A percentile compares a stretch with the other conserved stretches of the same genome.
phyloP scores from a whole-genome alignment of 2,797 vertebrate genomes.

The Pantherophis alleghaniensis region DNA sequence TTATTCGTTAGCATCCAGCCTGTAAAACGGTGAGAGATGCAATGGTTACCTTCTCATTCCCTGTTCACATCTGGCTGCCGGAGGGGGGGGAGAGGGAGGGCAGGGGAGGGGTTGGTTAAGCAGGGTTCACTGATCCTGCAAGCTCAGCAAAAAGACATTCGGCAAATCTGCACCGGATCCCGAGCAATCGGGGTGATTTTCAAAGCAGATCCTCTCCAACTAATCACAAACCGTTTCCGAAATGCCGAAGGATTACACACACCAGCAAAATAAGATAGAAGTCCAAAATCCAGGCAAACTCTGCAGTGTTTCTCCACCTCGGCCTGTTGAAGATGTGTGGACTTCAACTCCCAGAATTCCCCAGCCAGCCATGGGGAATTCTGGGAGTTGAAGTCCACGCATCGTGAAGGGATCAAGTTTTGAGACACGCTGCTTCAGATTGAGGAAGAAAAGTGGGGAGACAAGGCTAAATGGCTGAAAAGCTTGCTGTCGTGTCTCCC shows the following conservation, averaged over 20 bases:
- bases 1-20: constrained; percentile 48
- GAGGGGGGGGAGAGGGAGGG: rapidly evolving
- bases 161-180: background rate
- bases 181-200: background rate
- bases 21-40: constrained; percentile 39
- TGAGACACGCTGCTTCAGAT: background rate
- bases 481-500: background rate
- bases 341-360: background rate
- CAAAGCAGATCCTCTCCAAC: background rate
- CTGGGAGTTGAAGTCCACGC: background rate
- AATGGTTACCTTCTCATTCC: background rate
- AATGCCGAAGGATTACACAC: background rate
- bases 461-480: background rate
- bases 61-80: background rate
- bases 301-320: background rate
- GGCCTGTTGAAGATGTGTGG: rapidly evolving
- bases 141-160: background rate
- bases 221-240: background rate
- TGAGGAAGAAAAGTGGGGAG: too few species aligned
- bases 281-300: background rate
- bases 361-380: background rate
- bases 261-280: background rate
- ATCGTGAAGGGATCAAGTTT: background rate
- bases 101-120: background rate
- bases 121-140: background rate